phyloP scores from a whole-genome alignment of 2,113 vertebrate species.

The Peromyscus leucopus region DNA sequence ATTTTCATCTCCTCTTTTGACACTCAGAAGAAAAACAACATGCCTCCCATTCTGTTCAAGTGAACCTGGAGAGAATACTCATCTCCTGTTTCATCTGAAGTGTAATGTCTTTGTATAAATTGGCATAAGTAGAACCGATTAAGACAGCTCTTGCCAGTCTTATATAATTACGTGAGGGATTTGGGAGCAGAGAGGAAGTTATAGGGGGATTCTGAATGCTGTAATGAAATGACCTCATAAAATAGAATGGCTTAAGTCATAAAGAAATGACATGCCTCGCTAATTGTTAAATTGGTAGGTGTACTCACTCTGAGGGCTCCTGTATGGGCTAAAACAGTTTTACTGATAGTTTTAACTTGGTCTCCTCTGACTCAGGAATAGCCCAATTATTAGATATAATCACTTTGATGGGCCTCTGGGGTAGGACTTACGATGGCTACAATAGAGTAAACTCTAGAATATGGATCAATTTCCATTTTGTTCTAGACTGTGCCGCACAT shows the following conservation, averaged over 20 bases:
- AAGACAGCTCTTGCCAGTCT: neutral
- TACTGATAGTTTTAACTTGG: neutral
- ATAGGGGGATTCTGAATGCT: neutral
- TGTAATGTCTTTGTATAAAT: neutral
- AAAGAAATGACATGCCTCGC: neutral
- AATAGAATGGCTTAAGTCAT: neutral
- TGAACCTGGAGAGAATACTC: neutral
- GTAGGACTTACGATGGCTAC: neutral
- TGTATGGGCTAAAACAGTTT: neutral
- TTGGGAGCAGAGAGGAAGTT: neutral
- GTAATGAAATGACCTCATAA: constrained; percentile 11
- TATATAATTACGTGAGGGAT: neutral
- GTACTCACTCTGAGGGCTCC: neutral
- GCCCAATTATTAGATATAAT: neutral
- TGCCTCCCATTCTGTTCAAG: neutral
- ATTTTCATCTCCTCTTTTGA: neutral
- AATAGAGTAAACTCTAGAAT: neutral
- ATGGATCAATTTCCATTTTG: neutral
- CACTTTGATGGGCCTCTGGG: neutral
- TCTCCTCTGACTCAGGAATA: neutral
- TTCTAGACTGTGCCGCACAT: neutral
- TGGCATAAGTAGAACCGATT: neutral
- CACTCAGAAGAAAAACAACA: neutral
- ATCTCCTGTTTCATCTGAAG: neutral
- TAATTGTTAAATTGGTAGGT: neutral